These are phyloP conservation scores for Erythrolamprus reginae DNA, from an alignment of 2,113 vertebrate species.

Conservation along the genomic window DNA sequence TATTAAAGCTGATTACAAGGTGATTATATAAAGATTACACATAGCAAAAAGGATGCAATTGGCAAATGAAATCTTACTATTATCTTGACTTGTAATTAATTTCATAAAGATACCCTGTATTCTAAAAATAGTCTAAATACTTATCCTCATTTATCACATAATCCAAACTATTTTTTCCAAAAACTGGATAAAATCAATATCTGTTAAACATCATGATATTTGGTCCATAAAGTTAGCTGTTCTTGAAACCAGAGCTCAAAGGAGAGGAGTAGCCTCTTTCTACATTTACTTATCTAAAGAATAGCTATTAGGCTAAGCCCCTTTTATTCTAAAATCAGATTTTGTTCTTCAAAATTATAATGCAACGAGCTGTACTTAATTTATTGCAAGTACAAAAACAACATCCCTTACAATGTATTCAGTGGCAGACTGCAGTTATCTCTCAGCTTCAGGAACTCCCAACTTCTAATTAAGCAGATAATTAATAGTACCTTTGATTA, in stretches of 20 bases:
- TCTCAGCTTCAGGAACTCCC: neutral
- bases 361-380: neutral
- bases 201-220: neutral
- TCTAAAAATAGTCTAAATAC: neutral
- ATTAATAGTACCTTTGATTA: neutral
- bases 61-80: neutral
- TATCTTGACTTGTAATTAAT: neutral
- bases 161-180: neutral
- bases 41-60: neutral
- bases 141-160: neutral
- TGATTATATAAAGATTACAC: neutral
- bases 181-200: neutral
- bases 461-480: neutral
- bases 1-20: neutral
- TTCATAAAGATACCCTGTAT: neutral
- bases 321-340: neutral
- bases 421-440: neutral
- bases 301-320: neutral
- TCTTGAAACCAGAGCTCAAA: neutral
- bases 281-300: neutral
- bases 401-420: neutral
- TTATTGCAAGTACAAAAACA: neutral
- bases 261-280: too few relatives aligned
- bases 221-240: neutral
- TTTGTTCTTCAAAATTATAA: neutral